A percentile compares a stretch with the other conserved stretches of the same genome.
Evolutionary conservation across 2,113 vertebrate species (phyloP).

Genomic region (Chrysemys picta): DNA sequence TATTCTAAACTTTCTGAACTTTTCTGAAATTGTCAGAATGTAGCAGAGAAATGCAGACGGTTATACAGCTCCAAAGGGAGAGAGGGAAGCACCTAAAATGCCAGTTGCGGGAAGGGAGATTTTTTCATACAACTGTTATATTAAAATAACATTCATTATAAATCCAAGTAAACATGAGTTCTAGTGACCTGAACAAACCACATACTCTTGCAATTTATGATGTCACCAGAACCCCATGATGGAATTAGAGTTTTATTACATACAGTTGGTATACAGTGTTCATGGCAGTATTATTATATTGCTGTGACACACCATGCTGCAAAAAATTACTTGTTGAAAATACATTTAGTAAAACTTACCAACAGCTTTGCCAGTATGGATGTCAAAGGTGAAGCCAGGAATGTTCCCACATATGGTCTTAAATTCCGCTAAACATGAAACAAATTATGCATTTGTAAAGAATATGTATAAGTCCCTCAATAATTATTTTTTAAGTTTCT

Average conservation of each 20-base stretch:
- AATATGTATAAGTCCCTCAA: not conserved
- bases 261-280: not conserved
- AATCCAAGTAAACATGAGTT: not conserved
- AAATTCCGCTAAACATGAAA: constrained; percentile 80
- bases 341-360: constrained; percentile 77
- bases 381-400: constrained; percentile 88
- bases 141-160: not conserved
- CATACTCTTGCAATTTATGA: not conserved
- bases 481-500: not conserved
- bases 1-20: not conserved
- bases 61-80: not conserved
- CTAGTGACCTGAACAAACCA: not conserved
- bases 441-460: not conserved
- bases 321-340: not conserved
- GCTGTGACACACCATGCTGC: not conserved
- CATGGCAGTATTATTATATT: not conserved
- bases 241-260: not conserved
- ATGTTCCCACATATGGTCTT: constrained; percentile 86
- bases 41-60: not conserved
- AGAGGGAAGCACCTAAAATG: not conserved
- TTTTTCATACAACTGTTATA: not conserved
- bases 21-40: not conserved
- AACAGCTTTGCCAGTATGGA: constrained; percentile 87
- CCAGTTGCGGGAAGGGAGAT: not conserved
- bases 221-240: not conserved